These are phyloP conservation scores for Pygmarrhopalites habei DNA, from an alignment of 1,140 invertebrate species.

Conservation along the genomic window DNA sequence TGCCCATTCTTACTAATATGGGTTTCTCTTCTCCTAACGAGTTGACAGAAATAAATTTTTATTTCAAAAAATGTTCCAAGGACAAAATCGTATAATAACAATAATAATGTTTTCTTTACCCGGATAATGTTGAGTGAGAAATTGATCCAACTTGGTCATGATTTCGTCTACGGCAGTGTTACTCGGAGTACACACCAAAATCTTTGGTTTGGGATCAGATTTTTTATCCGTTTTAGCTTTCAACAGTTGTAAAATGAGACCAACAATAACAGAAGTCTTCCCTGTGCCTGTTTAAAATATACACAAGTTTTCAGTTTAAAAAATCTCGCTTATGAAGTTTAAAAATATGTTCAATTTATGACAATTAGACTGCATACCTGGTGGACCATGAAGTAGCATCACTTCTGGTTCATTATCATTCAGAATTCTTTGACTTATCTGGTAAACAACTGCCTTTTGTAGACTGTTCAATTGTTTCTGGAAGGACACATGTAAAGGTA, in stretches of 20 bases:
- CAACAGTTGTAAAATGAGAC: conserved; percentile 26
- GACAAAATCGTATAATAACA: background rate
- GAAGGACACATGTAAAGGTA: no score
- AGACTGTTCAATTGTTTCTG: conserved; percentile 9
- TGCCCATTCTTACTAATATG: background rate
- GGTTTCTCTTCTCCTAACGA: background rate
- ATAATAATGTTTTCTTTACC: conserved; percentile 2
- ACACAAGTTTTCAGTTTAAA: background rate
- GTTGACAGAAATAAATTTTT: background rate
- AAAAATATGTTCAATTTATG: no score
- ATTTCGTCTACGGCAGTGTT: conserved; percentile 37
- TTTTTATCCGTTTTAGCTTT: background rate
- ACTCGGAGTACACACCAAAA: conserved; percentile 34
- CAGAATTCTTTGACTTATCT: background rate
- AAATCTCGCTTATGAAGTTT: no score
- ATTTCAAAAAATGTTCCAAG: background rate
- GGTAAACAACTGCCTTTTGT: conserved; percentile 11
- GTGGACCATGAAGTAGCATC: conserved; percentile 34
- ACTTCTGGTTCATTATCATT: conserved; percentile 17
- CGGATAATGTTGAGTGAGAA: background rate
- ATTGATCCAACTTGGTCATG: conserved; percentile 16
- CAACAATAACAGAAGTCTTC: conserved; percentile 34
- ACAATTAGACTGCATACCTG: no score
- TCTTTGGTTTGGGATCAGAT: conserved; percentile 6
- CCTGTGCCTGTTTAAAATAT: conserved; percentile 20